Conservation (phyloP, 64 coral and sea anemone species). For the Pocillopora damicornis region DNA sequence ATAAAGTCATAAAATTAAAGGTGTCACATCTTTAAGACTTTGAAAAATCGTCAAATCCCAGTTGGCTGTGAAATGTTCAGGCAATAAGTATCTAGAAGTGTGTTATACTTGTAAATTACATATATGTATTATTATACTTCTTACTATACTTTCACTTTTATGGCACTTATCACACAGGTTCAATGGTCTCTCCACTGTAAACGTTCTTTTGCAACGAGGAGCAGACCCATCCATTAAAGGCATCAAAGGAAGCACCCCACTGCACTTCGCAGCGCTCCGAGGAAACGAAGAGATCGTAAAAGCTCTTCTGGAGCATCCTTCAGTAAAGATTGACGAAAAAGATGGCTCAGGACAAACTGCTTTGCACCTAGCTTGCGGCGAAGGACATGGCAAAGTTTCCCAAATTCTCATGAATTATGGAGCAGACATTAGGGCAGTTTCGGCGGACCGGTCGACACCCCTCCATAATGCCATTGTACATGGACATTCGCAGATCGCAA, state of each 20-base stretch:
- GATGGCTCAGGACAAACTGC: slow-evolving; percentile 33
- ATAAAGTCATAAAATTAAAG: too few species aligned
- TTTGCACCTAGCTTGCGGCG: slow-evolving; percentile 37
- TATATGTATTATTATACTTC: too few species aligned
- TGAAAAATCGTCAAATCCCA: too few species aligned
- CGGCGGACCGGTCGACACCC: slow-evolving; percentile 21
- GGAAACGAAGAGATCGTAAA: slow-evolving; percentile 45
- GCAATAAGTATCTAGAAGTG: too few species aligned
- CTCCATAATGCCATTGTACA: slow-evolving; percentile 13
- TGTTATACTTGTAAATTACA: too few species aligned
- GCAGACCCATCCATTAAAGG: slow-evolving; percentile 29
- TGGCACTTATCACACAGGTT: background rate
- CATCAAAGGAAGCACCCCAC: slow-evolving; percentile 19
- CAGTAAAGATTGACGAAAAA: slow-evolving; percentile 16
- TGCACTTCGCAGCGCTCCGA: slow-evolving; percentile 55
- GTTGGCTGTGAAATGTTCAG: too few species aligned
- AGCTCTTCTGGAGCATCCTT: slow-evolving; percentile 28
- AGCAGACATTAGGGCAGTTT: slow-evolving; percentile 32
- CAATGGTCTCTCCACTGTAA: slow-evolving; percentile 10
- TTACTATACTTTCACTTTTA: background rate
- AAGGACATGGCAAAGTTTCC: slow-evolving; percentile 14
- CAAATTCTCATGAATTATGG: slow-evolving; percentile 25
- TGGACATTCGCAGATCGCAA: slow-evolving; percentile 23
- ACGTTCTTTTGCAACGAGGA: slow-evolving; percentile 41
- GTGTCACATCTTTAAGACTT: too few species aligned